A percentile compares a stretch with the other conserved stretches of the same genome.
phyloP scores from a whole-genome alignment of 2,888 invertebrate genomes.

The Colostygia pectinataria region DNA sequence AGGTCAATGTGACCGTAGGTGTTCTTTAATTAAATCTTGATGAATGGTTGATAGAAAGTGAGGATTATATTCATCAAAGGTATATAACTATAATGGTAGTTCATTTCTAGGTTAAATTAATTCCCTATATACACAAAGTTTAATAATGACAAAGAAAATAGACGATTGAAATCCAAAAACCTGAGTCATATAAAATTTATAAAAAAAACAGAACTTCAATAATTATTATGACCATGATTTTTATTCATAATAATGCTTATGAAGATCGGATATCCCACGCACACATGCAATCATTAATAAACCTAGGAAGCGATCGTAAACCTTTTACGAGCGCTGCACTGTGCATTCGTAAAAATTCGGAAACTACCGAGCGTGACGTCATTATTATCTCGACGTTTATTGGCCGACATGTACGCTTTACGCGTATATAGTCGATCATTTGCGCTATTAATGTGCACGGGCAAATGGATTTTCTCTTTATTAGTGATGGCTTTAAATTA shows the following conservation, averaged over 20 bases:
- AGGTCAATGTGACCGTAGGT: conserved; percentile 40
- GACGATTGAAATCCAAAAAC: too few species aligned
- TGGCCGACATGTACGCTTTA: conserved; percentile 46
- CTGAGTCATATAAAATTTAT: too few species aligned
- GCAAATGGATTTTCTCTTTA: conserved; percentile 23
- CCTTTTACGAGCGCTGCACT: conserved; percentile 67
- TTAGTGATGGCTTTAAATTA: conserved; percentile 16
- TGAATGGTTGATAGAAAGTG: conserved; percentile 11
- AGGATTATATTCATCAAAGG: conserved; percentile 13
- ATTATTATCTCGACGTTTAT: conserved; percentile 57
- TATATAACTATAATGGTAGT: background rate
- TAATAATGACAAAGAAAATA: too few species aligned
- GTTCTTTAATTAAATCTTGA: conserved; percentile 46
- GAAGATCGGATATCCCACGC: conserved; percentile 21
- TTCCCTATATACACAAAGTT: too few species aligned
- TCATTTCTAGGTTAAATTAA: conserved; percentile 4
- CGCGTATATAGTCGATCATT: conserved; percentile 47
- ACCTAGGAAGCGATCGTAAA: conserved; percentile 64
- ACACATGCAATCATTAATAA: conserved; percentile 62
- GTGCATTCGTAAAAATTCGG: conserved; percentile 76
- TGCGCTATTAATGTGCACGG: conserved; percentile 30
- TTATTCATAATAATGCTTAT: background rate
- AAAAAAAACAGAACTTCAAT: too few species aligned
- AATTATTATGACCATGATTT: too few species aligned
- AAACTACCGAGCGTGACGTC: conserved; percentile 58